phyloP scores from a whole-genome alignment of 2,888 invertebrate species.

The Mythimna albipuncta region DNA sequence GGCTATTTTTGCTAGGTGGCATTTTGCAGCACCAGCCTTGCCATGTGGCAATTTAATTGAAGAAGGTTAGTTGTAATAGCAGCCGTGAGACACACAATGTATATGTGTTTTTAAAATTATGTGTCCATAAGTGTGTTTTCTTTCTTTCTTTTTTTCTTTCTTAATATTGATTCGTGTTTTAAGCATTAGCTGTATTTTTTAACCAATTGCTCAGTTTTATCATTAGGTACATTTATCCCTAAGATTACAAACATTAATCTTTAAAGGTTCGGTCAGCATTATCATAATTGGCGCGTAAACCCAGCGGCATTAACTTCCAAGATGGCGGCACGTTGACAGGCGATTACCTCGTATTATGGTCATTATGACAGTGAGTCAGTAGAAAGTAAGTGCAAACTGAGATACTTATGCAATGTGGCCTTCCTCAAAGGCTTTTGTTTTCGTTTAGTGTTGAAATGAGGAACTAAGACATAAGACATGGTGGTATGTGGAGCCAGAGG shows the following conservation, averaged over 20 bases:
- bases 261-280: slow-evolving; percentile 9
- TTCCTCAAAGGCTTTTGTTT: slow-evolving; percentile 29
- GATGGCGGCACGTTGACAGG: slow-evolving; percentile 36
- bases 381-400: slow-evolving; percentile 54
- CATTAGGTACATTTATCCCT: neutral
- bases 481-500: neutral
- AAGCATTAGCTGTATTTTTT: too few species aligned
- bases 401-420: slow-evolving; percentile 40
- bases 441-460: slow-evolving; percentile 19
- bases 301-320: slow-evolving; percentile 29
- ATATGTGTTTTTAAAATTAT: too few species aligned
- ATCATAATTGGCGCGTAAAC: slow-evolving; percentile 29
- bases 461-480: slow-evolving; percentile 10
- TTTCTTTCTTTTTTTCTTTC: too few species aligned
- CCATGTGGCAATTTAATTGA: too few species aligned
- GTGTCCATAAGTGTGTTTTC: too few species aligned
- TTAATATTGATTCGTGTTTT: too few species aligned
- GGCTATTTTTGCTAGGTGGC: too few species aligned
- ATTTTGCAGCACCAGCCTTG: too few species aligned
- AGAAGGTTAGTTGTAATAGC: too few species aligned
- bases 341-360: slow-evolving; percentile 39
- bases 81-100: too few species aligned
- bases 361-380: slow-evolving; percentile 49
- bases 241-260: neutral
- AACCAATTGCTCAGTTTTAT: too few species aligned